These are phyloP conservation scores for Strongylocentrotus purpuratus DNA, from an alignment of 35 echinoderm and acorn worm genomes.

Conservation along the genomic window DNA sequence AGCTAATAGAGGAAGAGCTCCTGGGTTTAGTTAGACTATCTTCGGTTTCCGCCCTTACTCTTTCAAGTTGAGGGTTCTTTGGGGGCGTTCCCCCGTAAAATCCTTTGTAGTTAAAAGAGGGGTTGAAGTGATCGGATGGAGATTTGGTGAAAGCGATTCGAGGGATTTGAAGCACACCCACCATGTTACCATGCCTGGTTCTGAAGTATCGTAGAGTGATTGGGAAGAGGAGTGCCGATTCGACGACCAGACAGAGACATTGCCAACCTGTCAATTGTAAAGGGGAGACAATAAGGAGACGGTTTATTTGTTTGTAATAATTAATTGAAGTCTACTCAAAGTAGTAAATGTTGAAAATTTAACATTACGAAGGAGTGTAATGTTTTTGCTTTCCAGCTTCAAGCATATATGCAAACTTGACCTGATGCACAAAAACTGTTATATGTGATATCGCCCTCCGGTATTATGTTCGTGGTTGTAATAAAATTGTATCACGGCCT, in stretches of 20 bases:
- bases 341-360: too few species aligned
- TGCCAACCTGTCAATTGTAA: conserved; percentile 45
- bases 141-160: neutral
- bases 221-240: conserved; percentile 56
- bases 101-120: neutral
- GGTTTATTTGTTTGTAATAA: too few species aligned
- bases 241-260: conserved; percentile 55
- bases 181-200: conserved; percentile 61
- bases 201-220: conserved; percentile 48
- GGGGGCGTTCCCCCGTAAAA: neutral
- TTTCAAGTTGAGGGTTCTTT: neutral
- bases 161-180: conserved; percentile 60
- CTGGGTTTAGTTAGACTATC: neutral
- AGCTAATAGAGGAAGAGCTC: neutral
- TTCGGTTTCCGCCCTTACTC: neutral
- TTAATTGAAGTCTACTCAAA: too few species aligned
- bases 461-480: too few species aligned
- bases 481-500: too few species aligned
- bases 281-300: neutral
- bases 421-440: too few species aligned
- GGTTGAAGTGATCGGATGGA: neutral
- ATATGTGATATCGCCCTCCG: too few species aligned
- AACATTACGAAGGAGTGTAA: too few species aligned
- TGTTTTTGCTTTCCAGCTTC: too few species aligned
- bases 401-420: too few species aligned